Evolutionary conservation across 2,888 invertebrate genomes (phyloP).

Genomic region (Andrena haemorrhoa): DNA sequence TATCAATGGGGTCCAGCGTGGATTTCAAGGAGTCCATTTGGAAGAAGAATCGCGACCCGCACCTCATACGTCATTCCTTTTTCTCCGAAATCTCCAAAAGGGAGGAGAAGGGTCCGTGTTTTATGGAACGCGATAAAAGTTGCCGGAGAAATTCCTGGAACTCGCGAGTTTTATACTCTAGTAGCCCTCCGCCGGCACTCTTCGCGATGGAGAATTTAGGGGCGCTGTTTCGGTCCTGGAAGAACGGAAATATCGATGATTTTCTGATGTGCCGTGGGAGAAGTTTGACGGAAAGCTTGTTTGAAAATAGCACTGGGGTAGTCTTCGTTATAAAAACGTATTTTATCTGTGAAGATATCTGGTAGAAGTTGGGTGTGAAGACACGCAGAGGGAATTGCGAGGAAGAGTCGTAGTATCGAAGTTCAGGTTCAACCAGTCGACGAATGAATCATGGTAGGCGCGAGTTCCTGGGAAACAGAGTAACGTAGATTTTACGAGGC

Average conservation of each 20-base stretch:
- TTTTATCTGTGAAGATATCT: no score
- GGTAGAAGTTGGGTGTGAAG: no score
- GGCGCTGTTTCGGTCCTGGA: not conserved
- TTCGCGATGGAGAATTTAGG: not conserved
- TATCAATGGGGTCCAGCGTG: slow-evolving; percentile 51
- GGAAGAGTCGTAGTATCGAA: no score
- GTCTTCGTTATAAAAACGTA: no score
- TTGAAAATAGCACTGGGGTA: no score
- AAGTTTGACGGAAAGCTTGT: not conserved
- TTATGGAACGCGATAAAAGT: slow-evolving; percentile 52
- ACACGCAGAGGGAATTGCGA: no score
- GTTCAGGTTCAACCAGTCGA: not conserved
- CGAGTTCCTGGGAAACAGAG: slow-evolving; percentile 14
- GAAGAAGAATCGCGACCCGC: slow-evolving; percentile 34
- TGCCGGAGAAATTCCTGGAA: not conserved
- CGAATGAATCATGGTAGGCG: slow-evolving; percentile 8
- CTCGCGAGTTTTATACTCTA: not conserved
- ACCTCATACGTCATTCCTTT: slow-evolving; percentile 28
- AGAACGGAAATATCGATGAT: not conserved
- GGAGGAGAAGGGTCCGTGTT: slow-evolving; percentile 9
- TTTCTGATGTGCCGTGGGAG: not conserved
- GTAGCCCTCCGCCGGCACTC: not conserved
- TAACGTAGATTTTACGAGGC: slow-evolving; percentile 1
- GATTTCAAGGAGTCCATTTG: slow-evolving; percentile 48
- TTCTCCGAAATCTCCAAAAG: not conserved